Evolutionary conservation across 2,888 invertebrate species (phyloP).

Genomic region (Acholoe squamosa): DNA sequence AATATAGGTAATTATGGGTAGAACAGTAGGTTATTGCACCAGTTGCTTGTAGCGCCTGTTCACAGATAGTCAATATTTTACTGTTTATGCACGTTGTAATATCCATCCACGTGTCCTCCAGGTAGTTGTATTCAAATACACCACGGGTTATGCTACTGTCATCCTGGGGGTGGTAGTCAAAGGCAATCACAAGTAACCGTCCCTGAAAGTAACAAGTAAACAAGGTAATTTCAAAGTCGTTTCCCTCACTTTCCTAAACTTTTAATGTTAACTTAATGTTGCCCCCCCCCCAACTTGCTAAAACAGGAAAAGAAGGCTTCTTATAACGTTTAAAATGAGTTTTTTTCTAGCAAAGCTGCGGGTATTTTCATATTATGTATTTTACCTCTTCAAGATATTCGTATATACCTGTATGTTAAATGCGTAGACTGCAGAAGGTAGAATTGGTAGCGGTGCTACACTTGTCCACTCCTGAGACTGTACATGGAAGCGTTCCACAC

Average conservation of each 20-base stretch:
- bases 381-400: too few species aligned
- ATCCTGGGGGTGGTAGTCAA: background rate
- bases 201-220: constrained; percentile 14
- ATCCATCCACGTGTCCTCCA: constrained; percentile 15
- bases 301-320: too few species aligned
- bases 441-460: constrained; percentile 11
- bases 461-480: constrained; percentile 25
- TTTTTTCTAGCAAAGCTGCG: too few species aligned
- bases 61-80: background rate
- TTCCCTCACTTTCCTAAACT: too few species aligned
- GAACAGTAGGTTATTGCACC: constrained; percentile 48
- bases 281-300: too few species aligned
- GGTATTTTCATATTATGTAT: too few species aligned
- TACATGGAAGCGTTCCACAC: constrained; percentile 39
- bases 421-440: constrained; percentile 13
- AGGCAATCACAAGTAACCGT: constrained; percentile 38
- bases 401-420: constrained; percentile 36
- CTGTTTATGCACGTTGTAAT: background rate
- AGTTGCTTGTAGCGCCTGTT: background rate
- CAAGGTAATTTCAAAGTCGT: too few species aligned
- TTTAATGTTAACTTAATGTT: too few species aligned
- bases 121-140: constrained; percentile 50
- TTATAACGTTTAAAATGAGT: too few species aligned
- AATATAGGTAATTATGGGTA: background rate
- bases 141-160: background rate